Percentiles rank a stretch among this genome's conserved stretches.
Conservation (phyloP, 2,113 vertebrate genomes). For the Heteronetta atricapilla region DNA sequence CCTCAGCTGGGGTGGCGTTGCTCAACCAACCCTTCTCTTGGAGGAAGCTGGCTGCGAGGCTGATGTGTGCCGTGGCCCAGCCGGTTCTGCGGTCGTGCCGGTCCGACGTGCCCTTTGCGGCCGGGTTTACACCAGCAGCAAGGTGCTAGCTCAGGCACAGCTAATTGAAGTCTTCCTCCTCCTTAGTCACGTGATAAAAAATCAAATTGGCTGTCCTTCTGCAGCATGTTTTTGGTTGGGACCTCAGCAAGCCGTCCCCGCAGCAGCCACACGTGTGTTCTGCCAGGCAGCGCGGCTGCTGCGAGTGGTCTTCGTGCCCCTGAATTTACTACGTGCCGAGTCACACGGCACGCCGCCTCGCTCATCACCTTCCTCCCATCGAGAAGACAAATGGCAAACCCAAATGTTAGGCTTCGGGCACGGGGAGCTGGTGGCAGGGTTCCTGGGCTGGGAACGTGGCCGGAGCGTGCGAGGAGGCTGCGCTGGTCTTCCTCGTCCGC, state of each 20-base stretch:
- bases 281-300: rapidly evolving
- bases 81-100: rapidly evolving
- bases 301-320: background rate
- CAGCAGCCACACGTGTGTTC: background rate
- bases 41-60: background rate
- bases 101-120: background rate
- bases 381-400: background rate
- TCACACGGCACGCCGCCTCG: rapidly evolving
- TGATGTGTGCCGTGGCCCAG: background rate
- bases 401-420: rapidly evolving
- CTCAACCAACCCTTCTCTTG: background rate
- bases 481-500: background rate
- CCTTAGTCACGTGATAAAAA: background rate
- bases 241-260: background rate
- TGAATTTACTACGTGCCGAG: background rate
- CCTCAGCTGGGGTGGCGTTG: background rate
- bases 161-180: slow-evolving; percentile 32
- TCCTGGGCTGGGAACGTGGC: background rate
- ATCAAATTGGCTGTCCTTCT: background rate
- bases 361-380: rapidly evolving
- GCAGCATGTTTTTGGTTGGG: background rate
- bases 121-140: background rate
- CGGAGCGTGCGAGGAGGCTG: no score
- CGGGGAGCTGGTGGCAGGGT: background rate
- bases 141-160: background rate